Evolutionary conservation across 2,797 vertebrate genomes (phyloP).

Genomic region (Chelon labrosus): DNA sequence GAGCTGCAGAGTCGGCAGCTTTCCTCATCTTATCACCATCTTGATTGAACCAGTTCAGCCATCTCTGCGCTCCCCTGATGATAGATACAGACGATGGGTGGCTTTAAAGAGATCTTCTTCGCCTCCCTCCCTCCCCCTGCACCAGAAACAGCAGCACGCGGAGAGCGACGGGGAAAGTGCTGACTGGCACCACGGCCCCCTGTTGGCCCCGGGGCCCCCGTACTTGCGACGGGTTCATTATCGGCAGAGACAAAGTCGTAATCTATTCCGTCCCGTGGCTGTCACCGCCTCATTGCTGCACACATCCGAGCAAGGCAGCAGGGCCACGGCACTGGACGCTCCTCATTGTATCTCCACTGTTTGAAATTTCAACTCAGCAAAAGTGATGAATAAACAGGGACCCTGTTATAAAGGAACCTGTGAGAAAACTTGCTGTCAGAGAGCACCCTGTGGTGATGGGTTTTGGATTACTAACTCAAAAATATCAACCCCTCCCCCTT

Average conservation of each 20-base stretch:
- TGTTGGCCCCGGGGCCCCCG: conserved; percentile 38
- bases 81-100: conserved; percentile 70
- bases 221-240: conserved; percentile 75
- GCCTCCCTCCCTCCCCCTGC: background rate
- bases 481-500: conserved; percentile 6
- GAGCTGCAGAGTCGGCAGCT: conserved; percentile 75
- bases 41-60: conserved; percentile 73
- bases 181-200: conserved; percentile 62
- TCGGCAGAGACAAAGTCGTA: conserved; percentile 61
- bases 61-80: conserved; percentile 62
- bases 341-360: conserved; percentile 2
- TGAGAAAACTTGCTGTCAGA: conserved; percentile 57
- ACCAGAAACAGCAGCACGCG: conserved; percentile 21
- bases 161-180: conserved; percentile 56
- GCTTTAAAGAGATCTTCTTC: conserved; percentile 68
- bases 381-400: conserved; percentile 72
- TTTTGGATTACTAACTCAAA: conserved; percentile 57
- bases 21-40: conserved; percentile 77
- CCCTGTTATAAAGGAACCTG: conserved; percentile 42
- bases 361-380: conserved; percentile 45
- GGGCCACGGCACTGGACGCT: conserved; percentile 20
- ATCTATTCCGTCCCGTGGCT: conserved; percentile 72
- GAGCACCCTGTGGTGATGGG: conserved; percentile 48
- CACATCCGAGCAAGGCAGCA: conserved; percentile 37
- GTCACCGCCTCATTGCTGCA: conserved; percentile 46